Evolutionary conservation across 2,888 invertebrate genomes (phyloP), one percentile per base, ranked within the genome.

Genomic region (Marasmarcha lunaedactyla): DNA sequence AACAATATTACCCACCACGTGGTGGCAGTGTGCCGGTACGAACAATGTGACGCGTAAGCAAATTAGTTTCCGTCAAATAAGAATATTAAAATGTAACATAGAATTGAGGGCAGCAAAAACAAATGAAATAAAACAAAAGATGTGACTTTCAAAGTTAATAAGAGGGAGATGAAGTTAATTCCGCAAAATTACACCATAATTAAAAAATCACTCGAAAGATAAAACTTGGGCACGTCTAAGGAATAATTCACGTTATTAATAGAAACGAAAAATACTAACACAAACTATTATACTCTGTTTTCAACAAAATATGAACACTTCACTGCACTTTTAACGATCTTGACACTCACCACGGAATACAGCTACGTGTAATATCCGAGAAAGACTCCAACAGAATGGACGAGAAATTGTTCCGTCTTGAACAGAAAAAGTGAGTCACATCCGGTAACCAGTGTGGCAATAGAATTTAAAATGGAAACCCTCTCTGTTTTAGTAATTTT

Each of bases 311-410:
- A 35, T 47, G 55, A 52, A 54, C 74, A 77, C 72, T 69, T 55
- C 81, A 81, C 79, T 74, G 66, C 83, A 81, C 83, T 71, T 46
- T 50, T 68, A 59, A 54, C 66, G 66, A 63, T 70, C 70, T 57
- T 50, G 71, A 79, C 77, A 81, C 83, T 84, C 84, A 84, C 84
- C 84, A 79, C 81, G 81, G 81, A 84, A 69, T 71, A 71, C 70
- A 69, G 65, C 70, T 66, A 71, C 77, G 77, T 86, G 87, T 85
- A 85, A 76, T 78, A 85, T 84, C 86, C 86, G 86, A 87, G 81
- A 87, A 81, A 85, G 87, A 86, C 87, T 85, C 86, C 85, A 86
- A 87, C 86, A 87, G 88, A 88, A 88, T 88, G 88, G 79, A 84
- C 86, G 88, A 88, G 87, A 70, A 77, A 77, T 71, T 61, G 66